Conservation (phyloP, 2,888 invertebrate species). For the Miltochrista miniata region DNA sequence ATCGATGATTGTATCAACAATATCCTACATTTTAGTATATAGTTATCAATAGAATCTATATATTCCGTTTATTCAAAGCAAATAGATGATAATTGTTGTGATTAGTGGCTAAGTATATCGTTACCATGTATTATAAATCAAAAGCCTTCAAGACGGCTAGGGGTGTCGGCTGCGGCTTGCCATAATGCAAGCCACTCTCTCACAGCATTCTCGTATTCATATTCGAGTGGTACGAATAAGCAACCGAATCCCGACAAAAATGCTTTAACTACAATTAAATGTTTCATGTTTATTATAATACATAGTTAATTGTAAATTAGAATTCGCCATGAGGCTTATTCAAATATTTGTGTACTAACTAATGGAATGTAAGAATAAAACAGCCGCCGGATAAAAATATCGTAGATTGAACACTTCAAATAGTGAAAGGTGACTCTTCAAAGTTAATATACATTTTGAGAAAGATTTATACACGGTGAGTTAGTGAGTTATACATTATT, state of each 20-base stretch:
- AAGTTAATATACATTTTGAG: slow-evolving; percentile 1
- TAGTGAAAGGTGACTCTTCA: slow-evolving; percentile 1
- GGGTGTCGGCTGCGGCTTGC: slow-evolving; percentile 52
- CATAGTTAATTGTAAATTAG: slow-evolving; percentile 72
- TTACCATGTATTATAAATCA: slow-evolving; percentile 57
- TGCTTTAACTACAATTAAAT: slow-evolving; percentile 82
- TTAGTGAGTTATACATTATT: slow-evolving; percentile 7
- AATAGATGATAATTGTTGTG: slow-evolving; percentile 65
- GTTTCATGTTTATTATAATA: slow-evolving; percentile 72
- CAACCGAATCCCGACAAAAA: slow-evolving; percentile 67
- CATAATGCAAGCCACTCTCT: not conserved
- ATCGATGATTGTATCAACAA: slow-evolving; percentile 1
- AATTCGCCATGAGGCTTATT: slow-evolving; percentile 51
- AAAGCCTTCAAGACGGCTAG: slow-evolving; percentile 80
- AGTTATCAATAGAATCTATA: slow-evolving; percentile 21
- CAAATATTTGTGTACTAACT: slow-evolving; percentile 56
- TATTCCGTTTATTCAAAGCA: slow-evolving; percentile 41
- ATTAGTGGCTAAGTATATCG: slow-evolving; percentile 73
- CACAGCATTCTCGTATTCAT: slow-evolving; percentile 1
- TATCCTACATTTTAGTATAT: slow-evolving; percentile 12
- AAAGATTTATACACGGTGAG: slow-evolving; percentile 1
- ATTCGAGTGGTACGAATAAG: slow-evolving; percentile 19
- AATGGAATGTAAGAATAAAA: slow-evolving; percentile 39
- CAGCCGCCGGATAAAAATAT: slow-evolving; percentile 34
- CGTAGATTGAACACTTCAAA: slow-evolving; percentile 22